Percentiles rank a stretch among this genome's conserved stretches.
Evolutionary conservation across 2,888 invertebrate genomes (phyloP).

Genomic region (Meiosimyza platycephala): DNA sequence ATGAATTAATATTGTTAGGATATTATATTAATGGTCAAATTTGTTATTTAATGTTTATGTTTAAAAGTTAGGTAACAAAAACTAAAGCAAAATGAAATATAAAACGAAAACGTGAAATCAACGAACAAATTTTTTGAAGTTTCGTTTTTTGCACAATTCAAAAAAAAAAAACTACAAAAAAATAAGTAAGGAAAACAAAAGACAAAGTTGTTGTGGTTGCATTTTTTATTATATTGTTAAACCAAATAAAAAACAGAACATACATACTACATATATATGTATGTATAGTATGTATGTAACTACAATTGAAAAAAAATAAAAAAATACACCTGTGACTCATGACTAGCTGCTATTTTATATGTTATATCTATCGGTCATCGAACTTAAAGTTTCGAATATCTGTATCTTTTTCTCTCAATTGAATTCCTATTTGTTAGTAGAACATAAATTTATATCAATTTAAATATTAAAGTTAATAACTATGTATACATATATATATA

Average conservation of each 20-base stretch:
- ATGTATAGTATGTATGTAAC: too few relatives aligned
- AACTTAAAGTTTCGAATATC: not conserved
- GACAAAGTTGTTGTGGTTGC: too few relatives aligned
- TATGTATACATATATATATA: too few relatives aligned
- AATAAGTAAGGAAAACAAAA: too few relatives aligned
- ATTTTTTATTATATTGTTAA: too few relatives aligned
- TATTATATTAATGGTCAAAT: not conserved
- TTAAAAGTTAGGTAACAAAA: conserved; percentile 7
- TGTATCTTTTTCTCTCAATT: not conserved
- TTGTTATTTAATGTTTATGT: conserved; percentile 26
- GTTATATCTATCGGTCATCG: not conserved
- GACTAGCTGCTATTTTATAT: conserved; percentile 9
- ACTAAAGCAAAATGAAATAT: conserved; percentile 12
- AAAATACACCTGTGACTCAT: too few relatives aligned
- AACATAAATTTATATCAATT: conserved; percentile 3
- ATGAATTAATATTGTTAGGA: not conserved
- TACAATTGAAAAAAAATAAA: too few relatives aligned
- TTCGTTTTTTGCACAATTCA: conserved; percentile 7
- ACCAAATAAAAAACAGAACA: too few relatives aligned
- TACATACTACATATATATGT: too few relatives aligned
- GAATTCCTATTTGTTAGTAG: conserved; percentile 15
- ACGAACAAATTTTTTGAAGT: conserved; percentile 21
- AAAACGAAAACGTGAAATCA: conserved; percentile 27
- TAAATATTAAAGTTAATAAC: not conserved
- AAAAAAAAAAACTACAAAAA: not conserved